These are phyloP conservation scores for Garrulus glandarius DNA, from an alignment of 2,797 vertebrate genomes.

Conservation along the genomic window DNA sequence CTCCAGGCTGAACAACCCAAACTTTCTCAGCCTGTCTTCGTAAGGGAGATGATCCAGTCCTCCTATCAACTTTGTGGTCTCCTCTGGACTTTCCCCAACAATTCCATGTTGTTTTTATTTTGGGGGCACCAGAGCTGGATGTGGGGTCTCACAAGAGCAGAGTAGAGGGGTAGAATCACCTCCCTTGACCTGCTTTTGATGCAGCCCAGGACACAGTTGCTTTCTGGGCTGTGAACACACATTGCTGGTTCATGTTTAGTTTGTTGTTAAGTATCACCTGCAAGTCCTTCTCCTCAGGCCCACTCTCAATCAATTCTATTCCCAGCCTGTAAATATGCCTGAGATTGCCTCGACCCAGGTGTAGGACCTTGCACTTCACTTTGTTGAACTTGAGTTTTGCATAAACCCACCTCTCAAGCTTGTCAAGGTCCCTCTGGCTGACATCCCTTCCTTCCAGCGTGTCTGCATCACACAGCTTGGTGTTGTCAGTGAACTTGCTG, in stretches of 20 bases:
- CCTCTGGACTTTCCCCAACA: background rate
- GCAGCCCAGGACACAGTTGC: background rate
- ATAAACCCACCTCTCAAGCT: background rate
- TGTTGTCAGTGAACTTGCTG: background rate
- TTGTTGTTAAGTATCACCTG: background rate
- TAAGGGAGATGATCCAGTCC: background rate
- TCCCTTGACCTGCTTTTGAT: background rate
- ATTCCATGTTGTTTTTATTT: background rate
- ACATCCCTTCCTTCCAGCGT: background rate
- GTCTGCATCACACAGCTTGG: background rate
- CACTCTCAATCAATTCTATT: no score
- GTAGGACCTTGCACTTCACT: background rate
- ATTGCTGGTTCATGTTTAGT: background rate
- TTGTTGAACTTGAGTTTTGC: background rate
- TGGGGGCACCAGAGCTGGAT: background rate
- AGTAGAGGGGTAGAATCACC: background rate
- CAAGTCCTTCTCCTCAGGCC: background rate
- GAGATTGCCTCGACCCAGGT: rapidly evolving
- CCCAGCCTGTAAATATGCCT: background rate
- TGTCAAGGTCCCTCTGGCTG: background rate
- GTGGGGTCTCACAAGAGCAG: background rate
- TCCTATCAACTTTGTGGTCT: background rate
- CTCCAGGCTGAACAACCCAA: background rate
- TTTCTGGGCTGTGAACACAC: background rate
- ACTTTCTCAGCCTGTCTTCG: background rate